Evolutionary conservation across 2,113 vertebrate genomes (phyloP).

Genomic region (Callipepla californica): DNA sequence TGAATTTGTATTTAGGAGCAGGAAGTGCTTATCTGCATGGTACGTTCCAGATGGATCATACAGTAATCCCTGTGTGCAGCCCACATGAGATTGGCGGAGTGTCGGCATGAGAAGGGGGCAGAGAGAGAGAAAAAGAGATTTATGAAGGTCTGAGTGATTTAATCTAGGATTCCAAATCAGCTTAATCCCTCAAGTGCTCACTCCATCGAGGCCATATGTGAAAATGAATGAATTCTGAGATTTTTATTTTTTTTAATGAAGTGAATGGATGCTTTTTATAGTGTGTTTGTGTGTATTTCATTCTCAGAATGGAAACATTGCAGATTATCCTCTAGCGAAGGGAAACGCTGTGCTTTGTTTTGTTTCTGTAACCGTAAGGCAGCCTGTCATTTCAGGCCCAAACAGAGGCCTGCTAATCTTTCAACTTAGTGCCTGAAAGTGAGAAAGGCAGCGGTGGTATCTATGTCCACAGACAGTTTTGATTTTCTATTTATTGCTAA

Average conservation of each 20-base stretch:
- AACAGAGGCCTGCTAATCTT: background rate
- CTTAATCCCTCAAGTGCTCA: slow-evolving; percentile 66
- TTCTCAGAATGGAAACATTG: background rate
- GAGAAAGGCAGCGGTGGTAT: background rate
- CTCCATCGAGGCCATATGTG: slow-evolving; percentile 53
- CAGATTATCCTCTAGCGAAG: background rate
- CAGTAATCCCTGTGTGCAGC: slow-evolving; percentile 74
- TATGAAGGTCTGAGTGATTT: slow-evolving; percentile 73
- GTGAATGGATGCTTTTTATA: slow-evolving; percentile 45
- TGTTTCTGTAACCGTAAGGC: background rate
- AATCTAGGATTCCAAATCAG: slow-evolving; percentile 73
- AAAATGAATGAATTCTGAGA: slow-evolving; percentile 61
- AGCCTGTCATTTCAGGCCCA: background rate
- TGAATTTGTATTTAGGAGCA: slow-evolving; percentile 58
- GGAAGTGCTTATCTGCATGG: slow-evolving; percentile 54
- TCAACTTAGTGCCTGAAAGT: background rate
- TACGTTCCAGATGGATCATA: slow-evolving; percentile 74
- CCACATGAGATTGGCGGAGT: slow-evolving; percentile 67
- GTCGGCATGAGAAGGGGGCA: slow-evolving; percentile 66
- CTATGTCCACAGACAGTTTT: background rate
- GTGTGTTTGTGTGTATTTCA: background rate
- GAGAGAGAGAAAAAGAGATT: slow-evolving; percentile 67
- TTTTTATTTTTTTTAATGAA: slow-evolving; percentile 8
- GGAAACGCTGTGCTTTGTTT: background rate
- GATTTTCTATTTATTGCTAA: background rate